Percentiles rank a stretch among this genome's conserved stretches.
Evolutionary conservation across 2,888 invertebrate species (phyloP).

Genomic region (Drosophila rubida): DNA sequence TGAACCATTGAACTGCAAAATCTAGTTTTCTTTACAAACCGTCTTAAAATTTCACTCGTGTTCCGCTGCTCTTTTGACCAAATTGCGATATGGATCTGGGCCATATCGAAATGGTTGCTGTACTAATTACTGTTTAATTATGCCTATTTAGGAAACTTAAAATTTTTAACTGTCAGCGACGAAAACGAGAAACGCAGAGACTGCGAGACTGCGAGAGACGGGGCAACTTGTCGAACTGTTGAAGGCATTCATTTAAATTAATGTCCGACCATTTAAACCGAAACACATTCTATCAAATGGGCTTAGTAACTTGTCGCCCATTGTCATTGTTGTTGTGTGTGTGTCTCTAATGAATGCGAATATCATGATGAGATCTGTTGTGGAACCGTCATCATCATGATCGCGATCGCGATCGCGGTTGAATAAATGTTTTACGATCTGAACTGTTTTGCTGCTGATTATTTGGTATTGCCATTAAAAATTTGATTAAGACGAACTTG

Average conservation of each 20-base stretch:
- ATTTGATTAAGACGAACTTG: conserved; percentile 69
- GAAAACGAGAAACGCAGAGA: not conserved
- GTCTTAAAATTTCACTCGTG: not conserved
- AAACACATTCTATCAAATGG: conserved; percentile 47
- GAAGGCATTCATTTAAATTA: conserved; percentile 54
- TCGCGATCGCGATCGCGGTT: conserved; percentile 23
- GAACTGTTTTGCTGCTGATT: conserved; percentile 57
- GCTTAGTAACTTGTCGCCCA: conserved; percentile 29
- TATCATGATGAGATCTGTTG: conserved; percentile 22
- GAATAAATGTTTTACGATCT: conserved; percentile 71
- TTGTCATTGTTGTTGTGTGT: conserved; percentile 30
- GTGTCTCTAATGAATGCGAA: conserved; percentile 61
- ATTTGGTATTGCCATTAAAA: conserved; percentile 34
- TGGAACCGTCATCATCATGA: not conserved
- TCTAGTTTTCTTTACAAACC: not conserved
- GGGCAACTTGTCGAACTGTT: conserved; percentile 2
- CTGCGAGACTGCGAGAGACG: not conserved
- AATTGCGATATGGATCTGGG: conserved; percentile 21
- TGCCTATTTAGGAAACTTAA: conserved; percentile 40
- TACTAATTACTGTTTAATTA: conserved; percentile 53
- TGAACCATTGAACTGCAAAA: too few relatives aligned
- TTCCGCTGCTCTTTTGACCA: not conserved
- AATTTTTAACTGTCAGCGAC: conserved; percentile 41
- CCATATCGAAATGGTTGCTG: conserved; percentile 28
- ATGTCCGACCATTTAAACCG: conserved; percentile 64